These are phyloP conservation scores for Theretra japonica DNA, from an alignment of 2,888 invertebrate species.

Conservation along the genomic window DNA sequence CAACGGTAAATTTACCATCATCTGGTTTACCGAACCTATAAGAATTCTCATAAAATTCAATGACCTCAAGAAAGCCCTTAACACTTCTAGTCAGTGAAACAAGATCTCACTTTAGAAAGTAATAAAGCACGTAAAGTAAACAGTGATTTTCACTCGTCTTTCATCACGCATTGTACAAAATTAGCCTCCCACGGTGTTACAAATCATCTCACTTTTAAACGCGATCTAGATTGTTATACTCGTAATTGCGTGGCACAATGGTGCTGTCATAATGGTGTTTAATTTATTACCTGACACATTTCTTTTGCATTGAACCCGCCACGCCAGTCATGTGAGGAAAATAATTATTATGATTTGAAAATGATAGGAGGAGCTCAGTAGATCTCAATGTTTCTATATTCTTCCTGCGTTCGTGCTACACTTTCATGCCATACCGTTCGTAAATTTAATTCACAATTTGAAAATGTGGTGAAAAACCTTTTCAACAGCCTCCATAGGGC, in stretches of 20 bases:
- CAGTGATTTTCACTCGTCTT: conserved; percentile 18
- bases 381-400: no score
- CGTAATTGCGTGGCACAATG: background rate
- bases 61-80: background rate
- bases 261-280: background rate
- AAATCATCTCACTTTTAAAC: conserved; percentile 6
- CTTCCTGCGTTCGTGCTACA: no score
- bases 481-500: no score
- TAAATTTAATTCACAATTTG: no score
- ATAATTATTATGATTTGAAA: background rate
- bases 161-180: conserved; percentile 15
- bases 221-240: background rate
- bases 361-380: no score
- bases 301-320: no score
- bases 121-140: background rate
- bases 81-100: background rate
- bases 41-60: no score
- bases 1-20: no score
- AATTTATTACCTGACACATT: background rate
- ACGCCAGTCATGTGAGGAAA: background rate
- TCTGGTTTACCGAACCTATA: no score
- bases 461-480: no score
- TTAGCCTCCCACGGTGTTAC: conserved; percentile 13
- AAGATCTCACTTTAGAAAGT: background rate
- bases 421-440: no score